Evolutionary conservation across 2,888 invertebrate genomes (phyloP).

Genomic region (Eristalinus aeneus): DNA sequence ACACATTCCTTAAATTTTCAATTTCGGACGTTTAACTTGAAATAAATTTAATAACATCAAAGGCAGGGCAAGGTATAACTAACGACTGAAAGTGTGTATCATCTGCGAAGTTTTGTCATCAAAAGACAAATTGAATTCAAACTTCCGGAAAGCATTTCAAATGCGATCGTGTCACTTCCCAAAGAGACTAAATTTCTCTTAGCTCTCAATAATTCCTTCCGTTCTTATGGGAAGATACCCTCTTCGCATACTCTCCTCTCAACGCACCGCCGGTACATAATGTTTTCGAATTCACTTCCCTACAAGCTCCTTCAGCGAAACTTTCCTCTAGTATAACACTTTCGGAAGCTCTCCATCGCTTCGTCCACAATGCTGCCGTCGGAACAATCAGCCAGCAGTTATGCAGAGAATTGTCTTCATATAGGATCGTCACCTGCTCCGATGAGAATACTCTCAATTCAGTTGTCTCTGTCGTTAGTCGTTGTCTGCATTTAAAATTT

Average conservation of each 20-base stretch:
- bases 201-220: background rate
- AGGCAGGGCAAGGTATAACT: too few relatives aligned
- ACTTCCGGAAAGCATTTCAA: background rate
- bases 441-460: conserved; percentile 17
- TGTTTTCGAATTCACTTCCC: conserved; percentile 3
- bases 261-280: background rate
- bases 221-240: background rate
- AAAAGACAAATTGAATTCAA: background rate
- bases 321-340: conserved; percentile 45
- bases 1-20: too few relatives aligned
- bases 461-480: conserved; percentile 21
- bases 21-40: too few relatives aligned
- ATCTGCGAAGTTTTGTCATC: too few relatives aligned
- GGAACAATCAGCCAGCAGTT: conserved; percentile 47
- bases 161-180: background rate
- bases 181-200: background rate
- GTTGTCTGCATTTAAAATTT: conserved; percentile 42
- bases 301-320: background rate
- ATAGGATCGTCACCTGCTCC: conserved; percentile 13
- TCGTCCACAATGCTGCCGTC: conserved; percentile 7
- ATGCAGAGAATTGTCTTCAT: conserved; percentile 53
- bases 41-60: too few relatives aligned
- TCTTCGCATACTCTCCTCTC: conserved; percentile 4
- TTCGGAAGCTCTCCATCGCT: conserved; percentile 15
- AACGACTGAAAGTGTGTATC: too few relatives aligned